phyloP scores from a whole-genome alignment of 2,888 invertebrate species.

The Holacanthella duospinosa region DNA sequence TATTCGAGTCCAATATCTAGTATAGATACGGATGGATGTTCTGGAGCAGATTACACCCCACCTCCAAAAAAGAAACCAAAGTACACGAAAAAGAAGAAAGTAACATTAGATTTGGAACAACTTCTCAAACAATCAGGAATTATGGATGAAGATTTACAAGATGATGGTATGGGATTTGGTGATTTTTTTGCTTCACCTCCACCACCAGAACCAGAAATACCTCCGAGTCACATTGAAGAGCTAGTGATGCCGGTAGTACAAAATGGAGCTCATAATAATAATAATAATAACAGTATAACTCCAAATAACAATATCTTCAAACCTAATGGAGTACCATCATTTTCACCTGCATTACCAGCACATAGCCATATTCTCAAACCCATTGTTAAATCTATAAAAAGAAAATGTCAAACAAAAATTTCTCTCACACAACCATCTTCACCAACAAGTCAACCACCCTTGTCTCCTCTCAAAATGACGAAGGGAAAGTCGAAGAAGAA shows the following conservation, averaged over 20 bases:
- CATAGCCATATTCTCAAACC: constrained; percentile 20
- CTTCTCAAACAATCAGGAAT: constrained; percentile 37
- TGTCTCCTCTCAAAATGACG: constrained; percentile 3
- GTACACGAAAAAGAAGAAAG: constrained; percentile 31
- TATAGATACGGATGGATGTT: constrained; percentile 16
- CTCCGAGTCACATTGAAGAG: not conserved
- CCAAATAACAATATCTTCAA: constrained; percentile 4
- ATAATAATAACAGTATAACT: not conserved
- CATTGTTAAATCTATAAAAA: constrained; percentile 9
- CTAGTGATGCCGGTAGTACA: not conserved
- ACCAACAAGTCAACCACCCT: constrained; percentile 10
- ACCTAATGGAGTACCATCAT: constrained; percentile 7
- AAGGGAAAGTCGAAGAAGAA: not conserved
- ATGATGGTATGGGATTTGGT: constrained; percentile 31
- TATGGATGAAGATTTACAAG: constrained; percentile 35
- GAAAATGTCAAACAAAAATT: constrained; percentile 6
- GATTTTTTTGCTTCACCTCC: not conserved
- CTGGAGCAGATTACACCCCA: constrained; percentile 19
- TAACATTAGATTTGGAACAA: constrained; percentile 34
- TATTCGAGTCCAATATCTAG: constrained; percentile 14
- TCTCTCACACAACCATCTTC: too few relatives aligned
- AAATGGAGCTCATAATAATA: not conserved
- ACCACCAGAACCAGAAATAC: not conserved
- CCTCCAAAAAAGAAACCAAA: constrained; percentile 25
- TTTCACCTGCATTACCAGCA: constrained; percentile 9